phyloP scores from a whole-genome alignment of 2,113 vertebrate species.

The Neotoma lepida region DNA sequence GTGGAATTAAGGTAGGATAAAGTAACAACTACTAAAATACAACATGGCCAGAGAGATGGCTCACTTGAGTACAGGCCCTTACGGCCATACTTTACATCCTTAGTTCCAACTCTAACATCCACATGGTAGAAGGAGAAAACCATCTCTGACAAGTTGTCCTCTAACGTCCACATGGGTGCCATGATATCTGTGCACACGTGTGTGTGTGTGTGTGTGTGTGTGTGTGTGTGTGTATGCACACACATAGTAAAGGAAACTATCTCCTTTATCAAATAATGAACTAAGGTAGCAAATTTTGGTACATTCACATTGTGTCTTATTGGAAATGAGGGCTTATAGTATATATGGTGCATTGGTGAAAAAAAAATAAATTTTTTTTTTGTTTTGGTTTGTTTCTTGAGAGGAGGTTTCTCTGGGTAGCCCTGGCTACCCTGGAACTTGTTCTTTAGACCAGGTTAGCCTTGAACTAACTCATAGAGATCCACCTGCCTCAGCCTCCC shows the following conservation, averaged over 20 bases:
- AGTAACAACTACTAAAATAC: background rate
- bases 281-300: background rate
- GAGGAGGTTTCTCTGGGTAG: no score
- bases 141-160: background rate
- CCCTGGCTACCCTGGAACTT: background rate
- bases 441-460: background rate
- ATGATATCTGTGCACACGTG: background rate
- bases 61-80: background rate
- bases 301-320: no score
- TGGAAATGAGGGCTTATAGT: background rate
- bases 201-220: background rate
- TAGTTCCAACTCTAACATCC: background rate
- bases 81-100: no score
- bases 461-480: background rate
- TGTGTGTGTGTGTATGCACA: background rate
- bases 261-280: background rate
- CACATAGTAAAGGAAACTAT: background rate
- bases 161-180: background rate
- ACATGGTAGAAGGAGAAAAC: background rate
- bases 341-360: background rate
- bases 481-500: background rate
- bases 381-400: no score
- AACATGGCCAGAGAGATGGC: background rate
- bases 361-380: background rate
- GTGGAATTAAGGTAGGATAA: background rate